Conservation (phyloP, 2,797 vertebrate genomes). For the Falco rusticolus region DNA sequence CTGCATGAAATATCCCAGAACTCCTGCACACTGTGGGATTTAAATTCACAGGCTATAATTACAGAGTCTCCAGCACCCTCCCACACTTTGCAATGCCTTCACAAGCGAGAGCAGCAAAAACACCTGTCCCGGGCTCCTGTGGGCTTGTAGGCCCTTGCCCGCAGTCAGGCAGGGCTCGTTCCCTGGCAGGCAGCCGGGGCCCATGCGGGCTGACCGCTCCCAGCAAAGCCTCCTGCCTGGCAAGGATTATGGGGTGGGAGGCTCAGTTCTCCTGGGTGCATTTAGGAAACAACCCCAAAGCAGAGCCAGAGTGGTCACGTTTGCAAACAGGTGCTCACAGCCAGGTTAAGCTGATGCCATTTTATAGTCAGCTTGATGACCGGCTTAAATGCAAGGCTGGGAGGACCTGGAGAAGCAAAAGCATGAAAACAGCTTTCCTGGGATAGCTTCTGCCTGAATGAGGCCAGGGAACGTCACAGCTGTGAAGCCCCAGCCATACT, state of each 20-base stretch:
- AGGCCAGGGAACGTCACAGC: neutral
- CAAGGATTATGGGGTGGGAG: neutral
- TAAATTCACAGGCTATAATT: constrained; percentile 39
- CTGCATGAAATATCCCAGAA: constrained; percentile 34
- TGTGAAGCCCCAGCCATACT: neutral
- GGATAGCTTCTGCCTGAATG: neutral
- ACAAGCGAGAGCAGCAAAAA: neutral
- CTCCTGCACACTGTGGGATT: constrained; percentile 47
- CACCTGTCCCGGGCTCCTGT: constrained; percentile 2
- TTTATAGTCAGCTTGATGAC: neutral
- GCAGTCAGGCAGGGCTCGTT: neutral
- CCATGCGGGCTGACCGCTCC: neutral
- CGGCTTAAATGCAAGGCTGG: neutral
- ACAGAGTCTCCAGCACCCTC: constrained; percentile 14
- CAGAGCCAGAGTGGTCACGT: neutral
- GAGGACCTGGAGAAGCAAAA: neutral
- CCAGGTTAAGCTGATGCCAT: neutral
- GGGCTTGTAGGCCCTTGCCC: neutral
- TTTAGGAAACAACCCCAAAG: neutral
- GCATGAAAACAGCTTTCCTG: neutral
- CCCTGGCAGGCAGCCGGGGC: neutral
- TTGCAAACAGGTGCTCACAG: neutral
- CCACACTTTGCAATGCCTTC: constrained; percentile 41
- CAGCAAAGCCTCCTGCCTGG: neutral
- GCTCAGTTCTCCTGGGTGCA: fast-evolving